Evolutionary conservation across 2,113 vertebrate species (phyloP).

Genomic region (Heliornis fulica): DNA sequence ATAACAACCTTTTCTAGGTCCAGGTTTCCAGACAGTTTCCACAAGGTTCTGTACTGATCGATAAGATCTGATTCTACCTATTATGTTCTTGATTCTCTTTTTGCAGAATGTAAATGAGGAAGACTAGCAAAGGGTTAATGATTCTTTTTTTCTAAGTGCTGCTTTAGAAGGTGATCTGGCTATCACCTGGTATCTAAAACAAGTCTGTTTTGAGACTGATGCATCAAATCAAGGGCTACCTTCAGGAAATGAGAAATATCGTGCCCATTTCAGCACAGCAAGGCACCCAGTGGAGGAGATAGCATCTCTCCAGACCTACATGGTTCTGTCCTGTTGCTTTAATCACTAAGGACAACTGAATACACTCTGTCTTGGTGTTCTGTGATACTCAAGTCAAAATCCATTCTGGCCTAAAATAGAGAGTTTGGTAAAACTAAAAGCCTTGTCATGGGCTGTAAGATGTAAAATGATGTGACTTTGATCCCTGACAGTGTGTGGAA

Average conservation of each 20-base stretch:
- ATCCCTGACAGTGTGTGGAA: not conserved
- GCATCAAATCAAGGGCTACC: not conserved
- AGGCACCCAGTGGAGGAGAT: rapidly evolving
- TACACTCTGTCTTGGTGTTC: not conserved
- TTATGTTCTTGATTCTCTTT: not conserved
- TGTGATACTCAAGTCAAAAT: not conserved
- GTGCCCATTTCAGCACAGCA: not conserved
- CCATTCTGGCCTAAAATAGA: rapidly evolving
- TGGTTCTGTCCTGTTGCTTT: not conserved
- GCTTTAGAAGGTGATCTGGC: not conserved
- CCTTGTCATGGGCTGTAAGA: not conserved
- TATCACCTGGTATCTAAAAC: no score
- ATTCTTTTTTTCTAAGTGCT: no score
- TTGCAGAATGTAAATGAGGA: not conserved
- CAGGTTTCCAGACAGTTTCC: not conserved
- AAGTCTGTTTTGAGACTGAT: no score
- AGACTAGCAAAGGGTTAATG: not conserved
- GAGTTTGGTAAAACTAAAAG: not conserved
- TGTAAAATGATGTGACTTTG: not conserved
- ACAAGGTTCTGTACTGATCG: not conserved
- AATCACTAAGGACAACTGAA: not conserved
- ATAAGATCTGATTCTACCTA: not conserved
- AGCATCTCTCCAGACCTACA: not conserved
- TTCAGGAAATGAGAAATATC: not conserved
- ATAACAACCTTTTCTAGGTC: not conserved